These are phyloP conservation scores for Camelus dromedarius DNA, from an alignment of 2,113 vertebrate species.

Conservation along the genomic window DNA sequence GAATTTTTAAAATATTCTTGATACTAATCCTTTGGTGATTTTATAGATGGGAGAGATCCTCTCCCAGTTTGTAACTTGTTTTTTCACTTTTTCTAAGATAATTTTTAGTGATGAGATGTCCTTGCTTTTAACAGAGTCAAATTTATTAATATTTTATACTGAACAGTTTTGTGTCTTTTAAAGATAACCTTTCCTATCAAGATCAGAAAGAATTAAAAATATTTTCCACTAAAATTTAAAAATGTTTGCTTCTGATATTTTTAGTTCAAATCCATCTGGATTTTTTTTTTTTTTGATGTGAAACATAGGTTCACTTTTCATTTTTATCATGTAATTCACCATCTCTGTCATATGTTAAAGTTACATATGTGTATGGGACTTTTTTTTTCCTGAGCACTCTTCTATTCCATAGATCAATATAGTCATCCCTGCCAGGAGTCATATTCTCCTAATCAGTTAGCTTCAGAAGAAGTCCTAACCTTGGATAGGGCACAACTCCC, in stretches of 20 bases:
- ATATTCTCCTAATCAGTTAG: background rate
- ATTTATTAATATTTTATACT: constrained; percentile 36
- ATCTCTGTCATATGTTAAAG: background rate
- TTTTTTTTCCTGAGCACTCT: background rate
- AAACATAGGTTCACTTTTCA: constrained; percentile 8
- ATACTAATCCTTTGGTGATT: constrained; percentile 23
- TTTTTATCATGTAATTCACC: background rate
- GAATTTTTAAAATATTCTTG: constrained; percentile 21
- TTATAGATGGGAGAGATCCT: background rate
- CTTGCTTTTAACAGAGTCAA: constrained; percentile 35
- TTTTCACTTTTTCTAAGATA: constrained; percentile 5
- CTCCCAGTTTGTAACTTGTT: background rate
- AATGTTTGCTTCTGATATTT: constrained; percentile 42
- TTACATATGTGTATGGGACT: background rate
- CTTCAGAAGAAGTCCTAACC: background rate
- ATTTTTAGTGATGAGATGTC: background rate
- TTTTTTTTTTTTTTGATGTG: background rate
- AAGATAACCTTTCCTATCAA: background rate
- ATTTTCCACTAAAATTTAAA: background rate
- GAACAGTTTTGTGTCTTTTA: background rate
- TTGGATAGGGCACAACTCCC: too few species aligned
- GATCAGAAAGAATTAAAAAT: background rate
- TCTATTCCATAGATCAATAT: background rate
- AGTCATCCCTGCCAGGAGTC: background rate
- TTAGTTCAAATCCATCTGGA: background rate